Evolutionary conservation across 2,113 vertebrate genomes (phyloP), one percentile per base, ranked within the genome.

Genomic region (Psittacus erithacus): DNA sequence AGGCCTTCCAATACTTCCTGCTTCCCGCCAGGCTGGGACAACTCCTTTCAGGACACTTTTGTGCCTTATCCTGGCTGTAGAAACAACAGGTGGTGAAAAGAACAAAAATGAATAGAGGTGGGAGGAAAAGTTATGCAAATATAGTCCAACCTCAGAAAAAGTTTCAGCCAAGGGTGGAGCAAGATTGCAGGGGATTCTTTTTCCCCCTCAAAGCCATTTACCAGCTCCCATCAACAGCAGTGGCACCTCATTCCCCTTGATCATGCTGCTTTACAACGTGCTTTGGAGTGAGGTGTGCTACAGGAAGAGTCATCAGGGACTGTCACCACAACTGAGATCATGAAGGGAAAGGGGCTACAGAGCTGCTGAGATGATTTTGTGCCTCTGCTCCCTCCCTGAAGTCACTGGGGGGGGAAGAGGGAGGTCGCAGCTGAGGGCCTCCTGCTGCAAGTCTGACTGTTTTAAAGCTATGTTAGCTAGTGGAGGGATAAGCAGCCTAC

Each of bases 1-100:
- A 94, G 82, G 69, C 86, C 52, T 96, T 95, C 88, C 95, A 93
- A 88, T 77, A 73, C 86, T 95, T 96, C 91, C 96, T 91, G 88
- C 65, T 93, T 95, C 93, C 93, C 9, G 10, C 83, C 49, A 79
- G 57, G 77, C 83, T 82, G 92, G 86, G 92, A 84, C 74, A 94
- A 69, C 77, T 82, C 41, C 49, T 92, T 82, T 63, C 73, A 79
- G 81, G 80, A 79, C 77, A 87, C 65, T 91, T 88, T 65, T 43
- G 46, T 82, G 62, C 80, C 93, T 62, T 94, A 12, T 68, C 57
- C 57, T 81, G 55, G 62, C 44, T 78, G 39, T 50, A 57, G 92
- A 95, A 95, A 93, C 52, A 95, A 62, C 47, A 89, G 83, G 86
- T 87, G 86, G 52, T 94, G 91, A 96, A 96, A 95, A 70, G 69